Percentiles rank a stretch among this genome's conserved stretches.
These are phyloP conservation scores for Ailuropoda melanoleuca DNA, from an alignment of 2,113 vertebrate species.

Conservation along the genomic window DNA sequence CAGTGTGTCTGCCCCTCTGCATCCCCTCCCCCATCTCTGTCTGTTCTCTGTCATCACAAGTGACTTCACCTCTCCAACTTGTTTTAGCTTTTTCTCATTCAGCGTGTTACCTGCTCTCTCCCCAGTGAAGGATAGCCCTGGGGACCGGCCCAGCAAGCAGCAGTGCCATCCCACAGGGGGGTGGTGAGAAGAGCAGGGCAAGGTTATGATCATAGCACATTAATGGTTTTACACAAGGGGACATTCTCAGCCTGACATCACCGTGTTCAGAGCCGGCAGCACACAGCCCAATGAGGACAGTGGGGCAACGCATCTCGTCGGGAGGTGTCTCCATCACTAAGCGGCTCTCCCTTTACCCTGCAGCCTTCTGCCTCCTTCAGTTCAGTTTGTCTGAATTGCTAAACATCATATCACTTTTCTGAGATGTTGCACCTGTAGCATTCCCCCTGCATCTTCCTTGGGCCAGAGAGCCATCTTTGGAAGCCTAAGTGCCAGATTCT, in stretches of 20 bases:
- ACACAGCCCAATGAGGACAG: not conserved
- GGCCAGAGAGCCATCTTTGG: not conserved
- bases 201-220: rapidly evolving
- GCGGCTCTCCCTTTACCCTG: not conserved
- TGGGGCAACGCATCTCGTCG: rapidly evolving
- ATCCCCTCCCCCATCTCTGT: rapidly evolving
- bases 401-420: too few relatives aligned
- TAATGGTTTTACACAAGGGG: rapidly evolving
- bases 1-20: not conserved
- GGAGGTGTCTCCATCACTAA: not conserved
- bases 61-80: not conserved
- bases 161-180: too few relatives aligned
- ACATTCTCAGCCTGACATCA: not conserved
- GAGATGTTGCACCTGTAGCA: not conserved
- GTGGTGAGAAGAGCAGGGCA: not conserved
- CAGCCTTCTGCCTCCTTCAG: not conserved
- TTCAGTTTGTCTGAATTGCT: not conserved
- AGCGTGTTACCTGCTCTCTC: not conserved
- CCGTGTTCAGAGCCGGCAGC: not conserved
- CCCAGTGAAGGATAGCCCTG: not conserved
- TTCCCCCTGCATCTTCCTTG: not conserved
- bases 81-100: not conserved
- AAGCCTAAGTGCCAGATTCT: not conserved
- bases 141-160: not conserved
- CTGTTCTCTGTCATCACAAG: not conserved